Evolutionary conservation across 2,888 invertebrate species (phyloP).

Genomic region (Seira sanloemensis): DNA sequence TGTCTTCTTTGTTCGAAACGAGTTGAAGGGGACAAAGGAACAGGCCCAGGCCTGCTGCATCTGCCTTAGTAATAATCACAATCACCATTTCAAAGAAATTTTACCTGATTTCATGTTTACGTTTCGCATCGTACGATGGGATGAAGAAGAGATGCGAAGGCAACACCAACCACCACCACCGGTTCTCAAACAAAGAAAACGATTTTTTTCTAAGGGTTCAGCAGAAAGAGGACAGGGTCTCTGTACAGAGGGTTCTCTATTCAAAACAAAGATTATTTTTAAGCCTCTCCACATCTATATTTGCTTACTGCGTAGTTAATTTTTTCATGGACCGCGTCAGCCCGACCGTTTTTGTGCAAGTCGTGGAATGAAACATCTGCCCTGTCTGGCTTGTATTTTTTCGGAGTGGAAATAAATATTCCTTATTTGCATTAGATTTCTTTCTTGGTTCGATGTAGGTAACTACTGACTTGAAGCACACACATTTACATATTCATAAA

Average conservation of each 20-base stretch:
- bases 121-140: not conserved
- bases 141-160: not conserved
- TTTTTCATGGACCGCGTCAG: too few relatives aligned
- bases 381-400: not conserved
- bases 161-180: not conserved
- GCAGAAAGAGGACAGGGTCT: not conserved
- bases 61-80: too few relatives aligned
- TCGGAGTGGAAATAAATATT: not conserved
- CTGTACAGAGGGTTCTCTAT: not conserved
- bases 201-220: not conserved
- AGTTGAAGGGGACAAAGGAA: not conserved
- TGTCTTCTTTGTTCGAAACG: not conserved
- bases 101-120: conserved; percentile 57
- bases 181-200: not conserved
- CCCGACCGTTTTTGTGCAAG: not conserved
- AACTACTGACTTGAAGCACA: too few relatives aligned
- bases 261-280: not conserved
- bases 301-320: not conserved
- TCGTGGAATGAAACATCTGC: not conserved
- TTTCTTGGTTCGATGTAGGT: not conserved
- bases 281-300: not conserved
- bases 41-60: not conserved
- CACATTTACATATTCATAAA: not conserved
- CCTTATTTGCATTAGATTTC: not conserved
- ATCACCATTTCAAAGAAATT: not conserved